Evolutionary conservation across 2,888 invertebrate species (phyloP), one percentile per base, ranked within the genome.

Genomic region (Boloria euphrosyne): DNA sequence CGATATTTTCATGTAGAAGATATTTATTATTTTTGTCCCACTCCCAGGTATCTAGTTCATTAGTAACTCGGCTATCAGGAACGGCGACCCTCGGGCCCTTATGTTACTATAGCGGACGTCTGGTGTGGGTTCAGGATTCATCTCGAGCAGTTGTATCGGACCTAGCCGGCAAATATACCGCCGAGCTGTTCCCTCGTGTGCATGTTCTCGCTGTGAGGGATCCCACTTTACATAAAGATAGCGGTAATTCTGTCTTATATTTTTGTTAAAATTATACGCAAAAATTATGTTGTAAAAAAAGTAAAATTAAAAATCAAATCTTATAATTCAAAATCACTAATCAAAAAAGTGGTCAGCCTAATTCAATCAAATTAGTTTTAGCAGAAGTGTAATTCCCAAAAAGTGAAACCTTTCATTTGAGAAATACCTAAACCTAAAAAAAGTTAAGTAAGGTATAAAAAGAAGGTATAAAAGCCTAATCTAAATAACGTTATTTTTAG

Each of bases 61-160:
- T 92, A 22, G 85, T 93, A 4, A 85, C 84, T 1, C 85, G 86
- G 43, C 74, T 92, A 50, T 78, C 85, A 0, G 90, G 88, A 67
- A 79, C 88, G 51, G 86, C 88, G 58, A 94, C 95, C 62, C 93
- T 95, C 74, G 96, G 96, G 6, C 95, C 96, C 0, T 83, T 97
- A 27, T 95, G 96, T 75, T 96, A 96, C 88, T 96, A 96, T 82
- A 95, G 97, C 71, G 95, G 95, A 47, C 95, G 97, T 0, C 89
- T 98, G 27, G 92, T 97, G 60, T 98, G 98, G 98, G 93, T 97
- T 1, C 95, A 96, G 77, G 95, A 95, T 66, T 94, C 95, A 38
- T 93, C 94, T 50, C 94, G 95, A 63, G 95, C 96, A 0, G 94
- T 96, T 2, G 94, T 97, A 13, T 95, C 96, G 0, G 97, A 97